A percentile compares a stretch with the other conserved stretches of the same genome.
Evolutionary conservation across 2,797 vertebrate species (phyloP).

Genomic region (Selene dorsalis): DNA sequence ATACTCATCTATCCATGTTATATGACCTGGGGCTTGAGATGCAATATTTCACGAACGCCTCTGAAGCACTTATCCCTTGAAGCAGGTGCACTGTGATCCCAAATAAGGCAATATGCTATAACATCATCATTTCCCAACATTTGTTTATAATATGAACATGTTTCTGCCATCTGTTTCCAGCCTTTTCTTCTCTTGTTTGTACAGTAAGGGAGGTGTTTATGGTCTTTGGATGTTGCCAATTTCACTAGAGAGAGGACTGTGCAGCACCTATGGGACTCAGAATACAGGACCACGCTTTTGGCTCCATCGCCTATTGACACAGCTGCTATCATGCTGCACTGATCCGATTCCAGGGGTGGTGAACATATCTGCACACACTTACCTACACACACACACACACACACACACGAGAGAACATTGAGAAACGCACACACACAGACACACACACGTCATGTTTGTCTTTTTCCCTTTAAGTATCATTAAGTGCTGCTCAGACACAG

Average conservation of each 20-base stretch:
- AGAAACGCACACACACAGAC: constrained; percentile 29
- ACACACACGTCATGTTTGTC: constrained; percentile 49
- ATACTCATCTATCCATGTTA: constrained; percentile 53
- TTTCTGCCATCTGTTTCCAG: constrained; percentile 71
- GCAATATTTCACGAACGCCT: constrained; percentile 46
- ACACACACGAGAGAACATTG: constrained; percentile 21
- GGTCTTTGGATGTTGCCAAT: constrained; percentile 73
- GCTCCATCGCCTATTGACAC: constrained; percentile 79
- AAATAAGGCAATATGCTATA: constrained; percentile 49
- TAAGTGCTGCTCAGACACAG: constrained; percentile 60
- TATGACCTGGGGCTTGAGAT: constrained; percentile 36
- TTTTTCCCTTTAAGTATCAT: constrained; percentile 68
- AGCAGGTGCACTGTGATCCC: constrained; percentile 73
- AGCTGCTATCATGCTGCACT: constrained; percentile 80
- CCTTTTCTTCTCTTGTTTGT: constrained; percentile 68
- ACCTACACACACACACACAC: constrained; percentile 35
- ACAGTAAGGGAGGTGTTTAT: constrained; percentile 76
- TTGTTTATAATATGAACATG: constrained; percentile 55
- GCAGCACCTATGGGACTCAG: constrained; percentile 65
- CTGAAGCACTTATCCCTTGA: constrained; percentile 38
- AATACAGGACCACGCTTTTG: constrained; percentile 69
- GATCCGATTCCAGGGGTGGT: constrained; percentile 73
- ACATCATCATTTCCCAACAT: constrained; percentile 64
- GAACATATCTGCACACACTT: constrained; percentile 67
- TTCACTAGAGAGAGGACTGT: constrained; percentile 60